These are phyloP conservation scores for Botia kubotai DNA, from an alignment of 2,797 vertebrate species.

Conservation along the genomic window DNA sequence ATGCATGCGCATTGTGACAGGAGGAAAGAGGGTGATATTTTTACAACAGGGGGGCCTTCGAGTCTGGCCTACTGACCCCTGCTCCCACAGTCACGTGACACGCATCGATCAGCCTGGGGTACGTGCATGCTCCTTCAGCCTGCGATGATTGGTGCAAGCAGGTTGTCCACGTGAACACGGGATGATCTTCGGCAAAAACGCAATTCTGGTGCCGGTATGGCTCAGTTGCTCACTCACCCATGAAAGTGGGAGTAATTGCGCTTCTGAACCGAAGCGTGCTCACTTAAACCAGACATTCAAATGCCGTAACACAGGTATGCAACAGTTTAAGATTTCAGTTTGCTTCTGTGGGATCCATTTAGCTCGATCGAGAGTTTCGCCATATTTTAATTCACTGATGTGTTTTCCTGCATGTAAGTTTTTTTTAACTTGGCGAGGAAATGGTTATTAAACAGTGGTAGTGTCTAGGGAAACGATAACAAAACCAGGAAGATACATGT, in stretches of 20 bases:
- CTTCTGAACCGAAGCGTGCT: not conserved
- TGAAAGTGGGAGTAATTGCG: not conserved
- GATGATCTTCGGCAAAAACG: constrained; percentile 42
- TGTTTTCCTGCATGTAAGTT: not conserved
- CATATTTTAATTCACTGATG: not conserved
- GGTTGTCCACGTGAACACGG: constrained; percentile 58
- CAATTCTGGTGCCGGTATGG: not conserved
- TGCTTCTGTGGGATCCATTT: not conserved
- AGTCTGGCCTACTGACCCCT: constrained; percentile 37
- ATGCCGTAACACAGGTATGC: constrained; percentile 42
- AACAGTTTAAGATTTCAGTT: not conserved
- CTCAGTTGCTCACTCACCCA: not conserved
- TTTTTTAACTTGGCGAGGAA: not conserved
- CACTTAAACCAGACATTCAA: constrained; percentile 2
- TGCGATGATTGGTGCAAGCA: constrained; percentile 51
- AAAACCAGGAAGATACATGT: constrained; percentile 38
- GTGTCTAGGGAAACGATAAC: not conserved
- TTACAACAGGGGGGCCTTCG: constrained; percentile 17
- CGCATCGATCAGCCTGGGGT: constrained; percentile 11
- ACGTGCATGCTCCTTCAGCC: constrained; percentile 9
- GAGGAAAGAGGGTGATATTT: constrained; percentile 16
- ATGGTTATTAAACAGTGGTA: not conserved
- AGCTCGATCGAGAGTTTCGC: not conserved
- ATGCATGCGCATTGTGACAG: not conserved
- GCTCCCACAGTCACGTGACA: constrained; percentile 32